phyloP scores from a whole-genome alignment of 2,888 invertebrate genomes.

The Argyresthia albistria region DNA sequence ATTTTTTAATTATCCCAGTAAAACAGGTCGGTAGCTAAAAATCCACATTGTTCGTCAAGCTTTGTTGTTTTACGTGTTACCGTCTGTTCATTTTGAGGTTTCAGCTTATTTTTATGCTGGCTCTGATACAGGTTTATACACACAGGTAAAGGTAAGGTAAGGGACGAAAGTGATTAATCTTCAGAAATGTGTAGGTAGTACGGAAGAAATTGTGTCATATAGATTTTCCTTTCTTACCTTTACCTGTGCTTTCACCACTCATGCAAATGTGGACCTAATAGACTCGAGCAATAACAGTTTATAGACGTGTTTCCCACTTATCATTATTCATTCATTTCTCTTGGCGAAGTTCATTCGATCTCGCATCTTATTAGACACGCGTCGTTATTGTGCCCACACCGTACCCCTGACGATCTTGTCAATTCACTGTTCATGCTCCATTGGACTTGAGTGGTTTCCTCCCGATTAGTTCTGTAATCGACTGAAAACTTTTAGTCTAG shows the following conservation, averaged over 20 bases:
- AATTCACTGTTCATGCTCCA: neutral
- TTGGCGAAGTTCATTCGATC: neutral
- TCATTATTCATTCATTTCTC: no score
- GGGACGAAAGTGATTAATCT: no score
- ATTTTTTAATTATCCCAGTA: conserved; percentile 29
- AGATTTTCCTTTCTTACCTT: no score
- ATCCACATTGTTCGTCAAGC: neutral
- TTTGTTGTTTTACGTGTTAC: no score
- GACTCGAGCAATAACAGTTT: no score
- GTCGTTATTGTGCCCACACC: neutral
- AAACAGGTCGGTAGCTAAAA: neutral
- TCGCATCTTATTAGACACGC: neutral
- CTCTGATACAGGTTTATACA: neutral
- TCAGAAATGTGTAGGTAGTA: neutral
- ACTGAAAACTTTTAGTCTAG: neutral
- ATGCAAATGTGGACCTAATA: no score
- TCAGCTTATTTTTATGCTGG: neutral
- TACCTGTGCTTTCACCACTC: no score
- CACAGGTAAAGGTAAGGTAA: neutral
- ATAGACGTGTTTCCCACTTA: no score
- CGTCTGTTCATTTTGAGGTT: neutral
- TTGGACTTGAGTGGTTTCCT: neutral
- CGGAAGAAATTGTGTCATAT: no score
- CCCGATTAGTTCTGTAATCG: neutral
- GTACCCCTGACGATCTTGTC: neutral